phyloP scores from a whole-genome alignment of 1,140 invertebrate genomes.

The Harpegnathos saltator region DNA sequence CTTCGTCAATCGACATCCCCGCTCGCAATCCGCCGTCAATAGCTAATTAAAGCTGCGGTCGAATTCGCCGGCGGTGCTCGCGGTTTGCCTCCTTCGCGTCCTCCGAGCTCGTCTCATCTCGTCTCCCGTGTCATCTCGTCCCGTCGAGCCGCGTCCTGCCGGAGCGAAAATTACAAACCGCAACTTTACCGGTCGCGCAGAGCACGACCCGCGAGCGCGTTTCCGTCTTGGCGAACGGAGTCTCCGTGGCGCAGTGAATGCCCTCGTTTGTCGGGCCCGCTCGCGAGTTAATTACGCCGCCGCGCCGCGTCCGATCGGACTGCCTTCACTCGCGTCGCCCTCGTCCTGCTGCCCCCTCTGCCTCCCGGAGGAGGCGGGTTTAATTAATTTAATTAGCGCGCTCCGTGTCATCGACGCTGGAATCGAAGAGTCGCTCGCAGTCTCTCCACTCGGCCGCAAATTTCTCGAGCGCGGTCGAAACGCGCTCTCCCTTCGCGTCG shows the following conservation, averaged over 20 bases:
- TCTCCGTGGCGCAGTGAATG: slow-evolving; percentile 29
- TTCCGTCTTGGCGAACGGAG: slow-evolving; percentile 47
- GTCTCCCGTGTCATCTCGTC: not conserved
- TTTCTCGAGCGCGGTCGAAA: not conserved
- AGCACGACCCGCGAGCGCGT: not conserved
- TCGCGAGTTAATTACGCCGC: slow-evolving; percentile 52
- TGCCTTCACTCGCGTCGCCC: too few relatives aligned
- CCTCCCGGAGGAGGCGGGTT: not conserved
- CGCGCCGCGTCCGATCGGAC: not conserved
- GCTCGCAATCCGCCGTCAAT: slow-evolving; percentile 2
- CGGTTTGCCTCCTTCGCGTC: slow-evolving; percentile 4
- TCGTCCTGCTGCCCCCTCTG: too few relatives aligned
- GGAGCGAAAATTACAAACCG: slow-evolving; percentile 61
- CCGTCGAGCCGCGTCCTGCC: too few relatives aligned
- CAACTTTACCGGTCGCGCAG: slow-evolving; percentile 31
- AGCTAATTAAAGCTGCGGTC: slow-evolving; percentile 51
- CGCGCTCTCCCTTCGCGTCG: slow-evolving; percentile 25
- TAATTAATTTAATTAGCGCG: slow-evolving; percentile 47
- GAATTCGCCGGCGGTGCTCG: slow-evolving; percentile 21
- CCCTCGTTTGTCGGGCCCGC: slow-evolving; percentile 31
- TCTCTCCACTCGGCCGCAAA: too few relatives aligned
- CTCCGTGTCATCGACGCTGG: not conserved
- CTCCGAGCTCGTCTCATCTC: slow-evolving; percentile 12
- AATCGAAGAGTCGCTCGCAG: too few relatives aligned
- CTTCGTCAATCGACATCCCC: not conserved